Base-by-base conservation (phyloP, 2,113 vertebrate genomes). In the Tetraodon nigroviridis region DNA sequence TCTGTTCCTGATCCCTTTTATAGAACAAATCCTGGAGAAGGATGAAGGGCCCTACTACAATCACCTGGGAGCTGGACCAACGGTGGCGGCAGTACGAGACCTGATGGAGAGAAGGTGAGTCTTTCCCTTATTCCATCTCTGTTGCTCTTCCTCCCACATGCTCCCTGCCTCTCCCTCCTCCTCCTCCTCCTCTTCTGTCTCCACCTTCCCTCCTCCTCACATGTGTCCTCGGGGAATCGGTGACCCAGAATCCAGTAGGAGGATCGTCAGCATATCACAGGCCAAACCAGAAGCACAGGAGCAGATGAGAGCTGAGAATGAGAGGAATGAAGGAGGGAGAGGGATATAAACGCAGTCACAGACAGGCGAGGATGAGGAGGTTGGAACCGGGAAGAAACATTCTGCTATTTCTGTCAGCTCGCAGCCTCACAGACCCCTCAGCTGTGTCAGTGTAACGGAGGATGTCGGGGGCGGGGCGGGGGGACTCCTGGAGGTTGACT, bases 11-110 rank as follows among this genome's bases (percentile, higher is more conserved):
- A 8, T 51, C n/a, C 15, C n/a, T 5, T 72, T 62, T 29, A 62
- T 83, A 98, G 97, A 96, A 71, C 94, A 98, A 91, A 93, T 97
- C 1, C 80, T 93, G 76, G 96, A 98, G 88, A 98, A 98, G 88
- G 96, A 99, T 2, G 96, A 99, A 86, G 96, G 96, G 18, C 97
- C 96, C 0, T 98, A 98, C 74, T 99, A 99, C 82, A 99, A 95
- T 69, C 97, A 99, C 85, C 89, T 98, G 85, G 97, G 97, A 80
- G 92, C 96, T 2, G 97, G 95, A 74, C 96, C 95, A 64, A 95
- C 92, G 0, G 92, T 99, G 20, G 91, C 93, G 3, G 94, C 96
- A 65, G 92, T 99, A 86, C 86, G 97, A 88, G 89, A 92, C 63
- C 91, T 97, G 82, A 99, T 99, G 96, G 96, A 98, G 78, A 90